Evolutionary conservation across 2,888 invertebrate genomes (phyloP).

Genomic region (Leucophenga montana): DNA sequence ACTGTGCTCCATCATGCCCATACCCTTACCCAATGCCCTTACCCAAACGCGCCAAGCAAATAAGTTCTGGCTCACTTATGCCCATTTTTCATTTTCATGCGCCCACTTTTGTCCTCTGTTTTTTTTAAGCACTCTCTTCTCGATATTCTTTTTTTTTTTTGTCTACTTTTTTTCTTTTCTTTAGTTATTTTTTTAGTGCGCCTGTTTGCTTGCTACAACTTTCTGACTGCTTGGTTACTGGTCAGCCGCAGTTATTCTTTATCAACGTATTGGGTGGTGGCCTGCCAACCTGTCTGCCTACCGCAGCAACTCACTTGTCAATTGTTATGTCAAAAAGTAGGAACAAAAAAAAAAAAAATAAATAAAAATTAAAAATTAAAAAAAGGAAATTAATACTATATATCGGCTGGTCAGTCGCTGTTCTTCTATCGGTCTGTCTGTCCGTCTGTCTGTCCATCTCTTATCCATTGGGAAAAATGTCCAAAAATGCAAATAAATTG

Average conservation of each 20-base stretch:
- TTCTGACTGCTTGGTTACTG: constrained; percentile 72
- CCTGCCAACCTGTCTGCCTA: constrained; percentile 2
- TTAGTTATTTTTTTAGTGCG: constrained; percentile 21
- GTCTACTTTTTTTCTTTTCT: constrained; percentile 18
- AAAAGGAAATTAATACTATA: constrained; percentile 3
- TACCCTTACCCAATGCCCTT: too few relatives aligned
- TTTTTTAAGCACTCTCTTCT: constrained; percentile 10
- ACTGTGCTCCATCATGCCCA: constrained; percentile 36
- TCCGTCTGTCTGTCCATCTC: not conserved
- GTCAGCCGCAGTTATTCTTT: constrained; percentile 69
- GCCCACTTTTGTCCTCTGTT: constrained; percentile 26
- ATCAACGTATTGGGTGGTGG: constrained; percentile 37
- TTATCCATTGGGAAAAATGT: constrained; percentile 27
- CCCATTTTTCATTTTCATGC: constrained; percentile 24
- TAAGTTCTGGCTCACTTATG: constrained; percentile 24
- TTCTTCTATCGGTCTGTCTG: too few relatives aligned
- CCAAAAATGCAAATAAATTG: constrained; percentile 37
- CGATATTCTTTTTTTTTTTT: constrained; percentile 3
- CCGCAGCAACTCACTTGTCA: constrained; percentile 5
- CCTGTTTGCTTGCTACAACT: constrained; percentile 64
- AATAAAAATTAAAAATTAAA: too few relatives aligned
- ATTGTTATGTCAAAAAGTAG: constrained; percentile 10
- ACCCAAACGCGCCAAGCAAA: not conserved
- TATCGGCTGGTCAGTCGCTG: not conserved
- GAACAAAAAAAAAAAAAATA: constrained; percentile 3